Conservation (phyloP, 2,113 vertebrate genomes). For the Tachysurus vachellii region DNA sequence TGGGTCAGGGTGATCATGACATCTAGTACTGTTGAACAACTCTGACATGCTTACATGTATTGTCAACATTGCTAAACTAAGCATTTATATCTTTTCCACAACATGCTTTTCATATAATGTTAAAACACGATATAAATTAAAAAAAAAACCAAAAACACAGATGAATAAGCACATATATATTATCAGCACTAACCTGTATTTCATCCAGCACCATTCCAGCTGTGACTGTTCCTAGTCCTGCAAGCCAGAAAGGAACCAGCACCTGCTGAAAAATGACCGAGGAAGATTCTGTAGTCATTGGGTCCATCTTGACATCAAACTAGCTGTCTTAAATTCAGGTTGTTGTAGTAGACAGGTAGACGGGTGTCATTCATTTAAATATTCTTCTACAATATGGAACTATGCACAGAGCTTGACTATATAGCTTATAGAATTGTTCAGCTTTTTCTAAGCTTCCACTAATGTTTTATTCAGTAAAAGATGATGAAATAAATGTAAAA, state of each 20-base stretch:
- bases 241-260: slow-evolving; percentile 77
- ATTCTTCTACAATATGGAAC: not conserved
- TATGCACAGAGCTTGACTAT: not conserved
- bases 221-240: slow-evolving; percentile 84
- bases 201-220: slow-evolving; percentile 85
- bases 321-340: not conserved
- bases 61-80: not conserved
- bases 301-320: not conserved
- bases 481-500: too few relatives aligned
- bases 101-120: not conserved
- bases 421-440: not conserved
- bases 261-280: slow-evolving; percentile 78
- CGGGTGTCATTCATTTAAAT: not conserved
- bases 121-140: slow-evolving; percentile 4
- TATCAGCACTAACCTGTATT: slow-evolving; percentile 79
- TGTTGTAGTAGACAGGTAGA: not conserved
- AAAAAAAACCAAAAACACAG: not conserved
- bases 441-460: not conserved
- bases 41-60: not conserved
- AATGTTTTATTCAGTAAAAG: not conserved
- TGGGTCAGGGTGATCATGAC: slow-evolving; percentile 16
- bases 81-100: not conserved
- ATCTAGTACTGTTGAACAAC: not conserved
- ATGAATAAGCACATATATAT: not conserved
- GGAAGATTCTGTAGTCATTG: slow-evolving; percentile 68